phyloP scores from a whole-genome alignment of 92 coral and sea anemone species.

The Epizoanthus ramosus region DNA sequence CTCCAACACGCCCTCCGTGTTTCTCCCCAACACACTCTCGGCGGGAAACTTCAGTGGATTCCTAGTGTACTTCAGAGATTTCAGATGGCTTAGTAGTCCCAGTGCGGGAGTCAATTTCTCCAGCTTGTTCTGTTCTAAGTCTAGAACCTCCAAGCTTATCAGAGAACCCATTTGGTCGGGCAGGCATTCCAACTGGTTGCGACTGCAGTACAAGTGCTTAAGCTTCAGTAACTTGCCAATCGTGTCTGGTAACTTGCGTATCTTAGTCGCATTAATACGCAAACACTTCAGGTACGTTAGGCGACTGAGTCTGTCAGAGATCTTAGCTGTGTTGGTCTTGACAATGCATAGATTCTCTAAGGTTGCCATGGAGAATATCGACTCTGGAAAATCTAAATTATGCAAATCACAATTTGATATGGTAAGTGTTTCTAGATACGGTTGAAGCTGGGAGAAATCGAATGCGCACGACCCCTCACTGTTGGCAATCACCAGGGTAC shows the following conservation, averaged over 20 bases:
- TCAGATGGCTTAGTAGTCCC: constrained; percentile 73
- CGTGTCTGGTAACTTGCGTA: constrained; percentile 72
- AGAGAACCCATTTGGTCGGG: constrained; percentile 84
- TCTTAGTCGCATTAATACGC: constrained; percentile 73
- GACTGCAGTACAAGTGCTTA: constrained; percentile 68
- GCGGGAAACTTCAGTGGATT: constrained; percentile 82
- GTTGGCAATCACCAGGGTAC: constrained; percentile 66
- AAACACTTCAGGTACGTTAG: constrained; percentile 70
- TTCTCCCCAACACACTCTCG: constrained; percentile 63
- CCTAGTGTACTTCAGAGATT: constrained; percentile 55
- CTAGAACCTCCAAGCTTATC: constrained; percentile 66
- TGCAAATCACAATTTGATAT: constrained; percentile 82
- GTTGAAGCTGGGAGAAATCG: constrained; percentile 69
- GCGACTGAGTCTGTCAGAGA: constrained; percentile 65
- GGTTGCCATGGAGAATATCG: constrained; percentile 59
- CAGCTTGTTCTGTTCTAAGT: constrained; percentile 69
- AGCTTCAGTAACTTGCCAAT: constrained; percentile 75
- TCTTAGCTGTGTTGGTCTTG: constrained; percentile 48
- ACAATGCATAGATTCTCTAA: constrained; percentile 70
- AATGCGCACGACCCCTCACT: constrained; percentile 65
- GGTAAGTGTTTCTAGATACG: constrained; percentile 61
- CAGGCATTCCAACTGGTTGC: constrained; percentile 67
- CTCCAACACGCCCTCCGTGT: constrained; percentile 74
- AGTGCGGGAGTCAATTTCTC: constrained; percentile 82
- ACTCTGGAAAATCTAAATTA: constrained; percentile 62